Percentiles rank a stretch among this genome's conserved stretches.
These are phyloP conservation scores for Panulirus ornatus DNA, from an alignment of 1,140 invertebrate genomes.

Conservation along the genomic window DNA sequence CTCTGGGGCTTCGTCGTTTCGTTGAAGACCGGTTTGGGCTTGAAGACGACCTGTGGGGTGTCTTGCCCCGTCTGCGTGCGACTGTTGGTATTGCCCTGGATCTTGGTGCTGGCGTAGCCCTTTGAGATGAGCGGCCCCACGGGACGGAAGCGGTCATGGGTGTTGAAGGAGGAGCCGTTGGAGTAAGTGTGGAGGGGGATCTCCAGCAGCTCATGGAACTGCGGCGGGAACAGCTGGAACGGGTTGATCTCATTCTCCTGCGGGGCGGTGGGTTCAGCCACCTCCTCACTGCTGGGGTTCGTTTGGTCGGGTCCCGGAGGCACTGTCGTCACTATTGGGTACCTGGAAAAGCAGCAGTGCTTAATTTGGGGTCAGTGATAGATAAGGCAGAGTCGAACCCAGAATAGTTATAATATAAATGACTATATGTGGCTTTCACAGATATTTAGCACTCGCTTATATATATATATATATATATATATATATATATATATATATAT, in stretches of 20 bases:
- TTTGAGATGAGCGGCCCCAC: slow-evolving; percentile 50
- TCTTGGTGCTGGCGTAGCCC: slow-evolving; percentile 61
- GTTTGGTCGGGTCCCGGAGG: neutral
- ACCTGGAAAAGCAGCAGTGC: neutral
- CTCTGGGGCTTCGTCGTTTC: neutral
- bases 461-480: slow-evolving; percentile 3
- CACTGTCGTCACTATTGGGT: slow-evolving; percentile 39
- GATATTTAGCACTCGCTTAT: neutral
- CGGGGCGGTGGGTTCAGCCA: neutral
- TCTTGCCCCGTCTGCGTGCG: neutral
- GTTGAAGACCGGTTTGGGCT: neutral
- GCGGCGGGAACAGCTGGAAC: slow-evolving; percentile 29
- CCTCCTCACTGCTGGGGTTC: neutral
- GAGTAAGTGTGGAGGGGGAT: slow-evolving; percentile 49
- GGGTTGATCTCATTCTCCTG: slow-evolving; percentile 35
- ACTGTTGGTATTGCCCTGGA: slow-evolving; percentile 40
- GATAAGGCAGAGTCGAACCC: too few species aligned
- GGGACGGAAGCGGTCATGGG: slow-evolving; percentile 26
- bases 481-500: neutral
- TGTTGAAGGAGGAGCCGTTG: slow-evolving; percentile 16
- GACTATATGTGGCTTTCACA: too few species aligned
- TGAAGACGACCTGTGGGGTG: neutral
- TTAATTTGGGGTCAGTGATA: too few species aligned
- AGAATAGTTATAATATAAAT: too few species aligned
- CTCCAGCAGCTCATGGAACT: slow-evolving; percentile 43